Percentiles rank a stretch among this genome's conserved stretches.
Evolutionary conservation across 2,113 vertebrate species (phyloP).

Genomic region (Gila orcuttii): DNA sequence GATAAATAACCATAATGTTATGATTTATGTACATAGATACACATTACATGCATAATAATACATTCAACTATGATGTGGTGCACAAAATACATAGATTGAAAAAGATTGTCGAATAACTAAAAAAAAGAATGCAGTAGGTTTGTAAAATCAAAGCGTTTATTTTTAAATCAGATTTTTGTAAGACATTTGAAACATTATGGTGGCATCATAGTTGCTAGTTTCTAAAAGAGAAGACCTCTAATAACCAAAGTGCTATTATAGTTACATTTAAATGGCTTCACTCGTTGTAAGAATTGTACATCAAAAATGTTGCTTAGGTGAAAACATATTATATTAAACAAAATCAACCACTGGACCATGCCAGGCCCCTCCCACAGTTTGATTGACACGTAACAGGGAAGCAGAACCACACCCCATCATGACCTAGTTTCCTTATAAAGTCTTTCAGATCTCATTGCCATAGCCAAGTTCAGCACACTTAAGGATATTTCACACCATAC

Average conservation of each 20-base stretch:
- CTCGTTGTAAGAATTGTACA: constrained; percentile 79
- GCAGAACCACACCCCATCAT: constrained; percentile 62
- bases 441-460: constrained; percentile 66
- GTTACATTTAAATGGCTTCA: constrained; percentile 79
- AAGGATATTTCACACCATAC: constrained; percentile 66
- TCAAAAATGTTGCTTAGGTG: constrained; percentile 74
- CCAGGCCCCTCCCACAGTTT: constrained; percentile 68
- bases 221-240: constrained; percentile 77
- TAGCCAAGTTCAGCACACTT: constrained; percentile 67
- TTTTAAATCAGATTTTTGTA: constrained; percentile 67
- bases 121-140: constrained; percentile 47
- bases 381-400: constrained; percentile 70
- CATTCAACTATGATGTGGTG: neutral
- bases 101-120: neutral
- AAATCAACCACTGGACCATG: constrained; percentile 71
- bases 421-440: constrained; percentile 59
- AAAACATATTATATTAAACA: constrained; percentile 75
- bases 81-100: neutral
- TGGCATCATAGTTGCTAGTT: constrained; percentile 77
- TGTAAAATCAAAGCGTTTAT: constrained; percentile 75
- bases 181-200: constrained; percentile 78
- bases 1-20: neutral
- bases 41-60: neutral
- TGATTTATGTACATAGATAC: neutral
- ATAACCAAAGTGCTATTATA: constrained; percentile 81